phyloP scores from a whole-genome alignment of 2,888 invertebrate genomes.

The Dicyrtoma fusca region DNA sequence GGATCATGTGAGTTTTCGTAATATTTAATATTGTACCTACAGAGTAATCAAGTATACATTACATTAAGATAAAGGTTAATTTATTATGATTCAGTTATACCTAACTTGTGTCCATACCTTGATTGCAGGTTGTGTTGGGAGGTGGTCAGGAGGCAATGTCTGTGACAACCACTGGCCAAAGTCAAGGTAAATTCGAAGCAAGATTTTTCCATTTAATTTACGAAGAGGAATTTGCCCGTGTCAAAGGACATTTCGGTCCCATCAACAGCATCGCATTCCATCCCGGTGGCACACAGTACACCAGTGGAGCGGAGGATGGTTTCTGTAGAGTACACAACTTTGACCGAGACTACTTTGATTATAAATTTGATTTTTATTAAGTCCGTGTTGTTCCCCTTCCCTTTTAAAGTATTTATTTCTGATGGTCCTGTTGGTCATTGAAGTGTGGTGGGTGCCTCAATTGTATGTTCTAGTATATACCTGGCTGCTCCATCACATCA shows the following conservation, averaged over 20 bases:
- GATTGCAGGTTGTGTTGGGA: slow-evolving; percentile 80
- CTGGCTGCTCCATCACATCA: too few species aligned
- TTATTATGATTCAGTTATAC: too few species aligned
- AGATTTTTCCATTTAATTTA: slow-evolving; percentile 92
- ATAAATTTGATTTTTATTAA: slow-evolving; percentile 78
- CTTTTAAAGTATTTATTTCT: slow-evolving; percentile 5
- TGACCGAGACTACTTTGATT: slow-evolving; percentile 95
- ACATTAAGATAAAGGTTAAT: too few species aligned
- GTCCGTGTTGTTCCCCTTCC: not conserved
- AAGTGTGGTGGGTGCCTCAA: too few species aligned
- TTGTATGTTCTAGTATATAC: too few species aligned
- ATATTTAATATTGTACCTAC: too few species aligned
- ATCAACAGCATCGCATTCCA: slow-evolving; percentile 98
- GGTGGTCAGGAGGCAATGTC: slow-evolving; percentile 99
- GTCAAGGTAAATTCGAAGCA: slow-evolving; percentile 96
- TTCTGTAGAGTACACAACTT: slow-evolving; percentile 95
- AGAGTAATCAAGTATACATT: too few species aligned
- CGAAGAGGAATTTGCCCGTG: slow-evolving; percentile 93
- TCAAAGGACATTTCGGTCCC: slow-evolving; percentile 99
- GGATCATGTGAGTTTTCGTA: slow-evolving; percentile 75
- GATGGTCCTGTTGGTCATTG: too few species aligned
- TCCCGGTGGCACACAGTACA: slow-evolving; percentile 95
- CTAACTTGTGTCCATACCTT: not conserved
- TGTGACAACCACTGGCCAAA: slow-evolving; percentile 91
- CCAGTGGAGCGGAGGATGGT: slow-evolving; percentile 98